These are phyloP conservation scores for Ceratina japonica DNA, from an alignment of 1,140 invertebrate species.

Conservation along the genomic window DNA sequence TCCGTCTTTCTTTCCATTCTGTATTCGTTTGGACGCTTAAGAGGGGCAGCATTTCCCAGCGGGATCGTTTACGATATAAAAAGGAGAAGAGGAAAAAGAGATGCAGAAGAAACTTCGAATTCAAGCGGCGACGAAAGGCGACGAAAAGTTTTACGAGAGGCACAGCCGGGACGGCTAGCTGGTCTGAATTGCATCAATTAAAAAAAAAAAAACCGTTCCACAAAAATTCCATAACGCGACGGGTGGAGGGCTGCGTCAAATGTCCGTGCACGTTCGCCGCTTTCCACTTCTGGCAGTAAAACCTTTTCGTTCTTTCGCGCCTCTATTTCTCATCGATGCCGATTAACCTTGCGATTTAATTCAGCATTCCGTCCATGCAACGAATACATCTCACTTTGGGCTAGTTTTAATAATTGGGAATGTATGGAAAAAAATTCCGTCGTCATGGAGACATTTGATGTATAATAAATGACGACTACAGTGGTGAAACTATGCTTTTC, in stretches of 20 bases:
- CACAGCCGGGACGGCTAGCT: conserved; percentile 54
- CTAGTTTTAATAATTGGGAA: not conserved
- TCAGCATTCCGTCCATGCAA: not conserved
- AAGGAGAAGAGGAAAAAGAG: not conserved
- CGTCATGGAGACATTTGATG: not conserved
- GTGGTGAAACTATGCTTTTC: not conserved
- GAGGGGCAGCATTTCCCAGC: conserved; percentile 48
- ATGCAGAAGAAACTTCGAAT: conserved; percentile 50
- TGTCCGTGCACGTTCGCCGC: conserved; percentile 54
- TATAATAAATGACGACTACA: not conserved
- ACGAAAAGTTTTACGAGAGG: conserved; percentile 67
- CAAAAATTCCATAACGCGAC: conserved; percentile 67
- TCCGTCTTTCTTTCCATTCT: not conserved
- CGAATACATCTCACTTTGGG: not conserved
- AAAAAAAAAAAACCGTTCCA: conserved; percentile 62
- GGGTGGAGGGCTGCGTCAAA: conserved; percentile 57
- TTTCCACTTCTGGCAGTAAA: conserved; percentile 54
- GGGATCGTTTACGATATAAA: conserved; percentile 50
- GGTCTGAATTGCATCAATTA: conserved; percentile 70
- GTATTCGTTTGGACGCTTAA: conserved; percentile 16
- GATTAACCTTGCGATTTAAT: conserved; percentile 46
- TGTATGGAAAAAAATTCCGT: not conserved
- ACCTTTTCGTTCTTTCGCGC: conserved; percentile 60
- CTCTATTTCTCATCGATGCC: conserved; percentile 51
- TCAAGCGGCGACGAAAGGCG: conserved; percentile 48